Evolutionary conservation across 1,140 invertebrate species (phyloP).

Genomic region (Leptonema lineaticorne): DNA sequence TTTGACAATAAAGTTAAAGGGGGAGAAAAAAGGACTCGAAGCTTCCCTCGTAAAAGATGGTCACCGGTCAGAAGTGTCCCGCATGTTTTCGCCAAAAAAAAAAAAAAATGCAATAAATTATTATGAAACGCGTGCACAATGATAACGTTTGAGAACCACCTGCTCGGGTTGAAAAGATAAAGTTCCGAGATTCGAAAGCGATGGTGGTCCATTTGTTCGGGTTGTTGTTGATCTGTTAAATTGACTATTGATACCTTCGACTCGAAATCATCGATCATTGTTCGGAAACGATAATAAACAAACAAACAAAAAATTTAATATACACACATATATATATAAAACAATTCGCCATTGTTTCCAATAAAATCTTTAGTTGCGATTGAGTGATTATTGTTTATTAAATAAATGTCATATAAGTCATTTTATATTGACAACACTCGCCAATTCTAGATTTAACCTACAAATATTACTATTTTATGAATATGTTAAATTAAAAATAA

Average conservation of each 20-base stretch:
- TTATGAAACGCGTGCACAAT: constrained; percentile 21
- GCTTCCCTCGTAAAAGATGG: too few relatives aligned
- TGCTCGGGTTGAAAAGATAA: background rate
- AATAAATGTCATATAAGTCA: too few relatives aligned
- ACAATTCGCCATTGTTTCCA: constrained; percentile 2
- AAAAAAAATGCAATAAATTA: constrained; percentile 20
- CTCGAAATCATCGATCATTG: constrained; percentile 20
- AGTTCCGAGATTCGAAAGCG: background rate
- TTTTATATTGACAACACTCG: too few relatives aligned
- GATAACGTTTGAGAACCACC: constrained; percentile 15
- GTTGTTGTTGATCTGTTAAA: constrained; percentile 34
- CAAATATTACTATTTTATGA: too few relatives aligned
- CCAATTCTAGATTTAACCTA: too few relatives aligned
- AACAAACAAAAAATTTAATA: background rate
- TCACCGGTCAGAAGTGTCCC: too few relatives aligned
- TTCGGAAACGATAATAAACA: background rate
- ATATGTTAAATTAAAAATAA: too few relatives aligned
- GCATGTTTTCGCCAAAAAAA: background rate
- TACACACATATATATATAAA: background rate
- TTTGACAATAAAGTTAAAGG: too few relatives aligned
- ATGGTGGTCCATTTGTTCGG: constrained; percentile 27
- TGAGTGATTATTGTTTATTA: too few relatives aligned
- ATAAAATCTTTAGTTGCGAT: too few relatives aligned
- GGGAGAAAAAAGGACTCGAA: too few relatives aligned
- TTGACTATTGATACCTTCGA: constrained; percentile 22